Conservation (phyloP, 2,113 vertebrate species). For the Halcyon malimbica region DNA sequence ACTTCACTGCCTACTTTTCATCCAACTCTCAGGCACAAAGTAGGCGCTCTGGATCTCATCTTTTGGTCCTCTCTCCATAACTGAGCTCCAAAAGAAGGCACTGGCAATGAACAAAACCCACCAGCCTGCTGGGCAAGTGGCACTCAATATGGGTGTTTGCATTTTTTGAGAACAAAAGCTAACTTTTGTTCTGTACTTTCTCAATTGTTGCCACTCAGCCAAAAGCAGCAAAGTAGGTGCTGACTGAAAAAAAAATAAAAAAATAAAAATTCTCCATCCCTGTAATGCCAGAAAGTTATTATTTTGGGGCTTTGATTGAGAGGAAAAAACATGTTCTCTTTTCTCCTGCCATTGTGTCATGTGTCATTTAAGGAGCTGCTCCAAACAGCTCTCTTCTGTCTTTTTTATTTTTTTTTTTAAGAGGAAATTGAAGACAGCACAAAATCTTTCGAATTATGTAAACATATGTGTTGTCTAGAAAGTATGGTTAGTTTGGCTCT, state of each 20-base stretch:
- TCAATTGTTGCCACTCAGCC: neutral
- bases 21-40: neutral
- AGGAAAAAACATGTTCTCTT: neutral
- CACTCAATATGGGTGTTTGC: neutral
- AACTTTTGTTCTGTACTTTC: neutral
- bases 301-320: neutral
- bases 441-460: neutral
- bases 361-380: neutral
- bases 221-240: neutral
- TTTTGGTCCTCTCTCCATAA: neutral
- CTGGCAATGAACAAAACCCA: neutral
- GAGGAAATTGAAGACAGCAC: neutral
- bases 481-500: neutral
- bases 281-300: neutral
- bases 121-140: constrained; percentile 18
- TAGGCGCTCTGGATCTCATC: neutral
- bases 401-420: neutral
- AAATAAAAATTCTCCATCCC: neutral
- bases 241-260: neutral
- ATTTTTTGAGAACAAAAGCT: neutral
- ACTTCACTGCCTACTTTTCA: neutral
- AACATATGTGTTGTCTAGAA: neutral
- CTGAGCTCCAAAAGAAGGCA: neutral
- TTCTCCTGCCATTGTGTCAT: neutral
- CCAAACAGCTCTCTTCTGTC: neutral